Evolutionary conservation across 2,797 vertebrate species (phyloP).

Genomic region (Tarsius wallacei): DNA sequence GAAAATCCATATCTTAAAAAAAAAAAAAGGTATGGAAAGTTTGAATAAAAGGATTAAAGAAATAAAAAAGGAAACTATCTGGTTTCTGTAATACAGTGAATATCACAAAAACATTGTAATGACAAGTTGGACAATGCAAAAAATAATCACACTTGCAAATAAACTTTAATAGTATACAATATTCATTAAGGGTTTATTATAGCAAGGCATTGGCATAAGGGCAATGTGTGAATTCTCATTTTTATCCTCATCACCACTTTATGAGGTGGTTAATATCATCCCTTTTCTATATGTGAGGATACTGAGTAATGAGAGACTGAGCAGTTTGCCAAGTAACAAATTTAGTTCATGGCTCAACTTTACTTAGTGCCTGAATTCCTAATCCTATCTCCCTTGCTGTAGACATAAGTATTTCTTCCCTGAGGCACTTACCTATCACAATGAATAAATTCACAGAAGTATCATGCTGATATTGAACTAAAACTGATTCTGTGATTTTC

Average conservation of each 20-base stretch:
- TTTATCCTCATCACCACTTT: neutral
- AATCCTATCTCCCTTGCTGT: neutral
- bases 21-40: neutral
- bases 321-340: neutral
- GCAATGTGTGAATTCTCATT: neutral
- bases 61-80: neutral
- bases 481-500: conserved; percentile 18
- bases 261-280: neutral
- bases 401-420: neutral
- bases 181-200: neutral
- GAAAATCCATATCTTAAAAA: neutral
- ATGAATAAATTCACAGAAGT: neutral
- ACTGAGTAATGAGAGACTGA: neutral
- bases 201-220: neutral
- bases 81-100: neutral
- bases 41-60: neutral
- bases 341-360: neutral
- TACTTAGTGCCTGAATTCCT: neutral
- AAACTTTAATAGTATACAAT: neutral
- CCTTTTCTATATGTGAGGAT: neutral
- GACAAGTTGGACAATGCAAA: neutral
- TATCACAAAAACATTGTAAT: neutral
- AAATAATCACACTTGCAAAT: neutral
- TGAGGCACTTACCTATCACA: neutral
- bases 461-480: neutral